phyloP scores from a whole-genome alignment of 2,113 vertebrate genomes.

The Eublepharis macularius region DNA sequence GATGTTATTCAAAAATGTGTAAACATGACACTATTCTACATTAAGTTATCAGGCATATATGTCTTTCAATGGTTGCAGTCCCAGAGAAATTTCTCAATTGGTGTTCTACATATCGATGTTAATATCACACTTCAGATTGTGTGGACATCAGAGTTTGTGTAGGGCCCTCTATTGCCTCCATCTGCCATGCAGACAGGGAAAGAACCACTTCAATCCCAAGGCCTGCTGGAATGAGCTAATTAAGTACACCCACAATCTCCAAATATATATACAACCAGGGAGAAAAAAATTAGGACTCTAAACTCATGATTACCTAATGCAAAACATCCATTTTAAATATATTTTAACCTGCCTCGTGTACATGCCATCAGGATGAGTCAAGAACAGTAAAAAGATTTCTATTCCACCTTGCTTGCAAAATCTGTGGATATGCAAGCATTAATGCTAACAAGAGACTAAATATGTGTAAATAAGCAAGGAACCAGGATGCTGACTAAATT shows the following conservation, averaged over 20 bases:
- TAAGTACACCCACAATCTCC: no score
- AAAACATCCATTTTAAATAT: neutral
- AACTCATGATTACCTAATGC: neutral
- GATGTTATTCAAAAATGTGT: neutral
- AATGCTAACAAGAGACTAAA: neutral
- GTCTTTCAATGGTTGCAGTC: neutral
- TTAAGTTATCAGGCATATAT: neutral
- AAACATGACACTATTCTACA: neutral
- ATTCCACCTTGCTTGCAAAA: neutral
- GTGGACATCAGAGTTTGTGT: neutral
- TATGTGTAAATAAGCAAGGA: neutral
- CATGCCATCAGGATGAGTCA: neutral
- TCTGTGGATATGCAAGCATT: no score
- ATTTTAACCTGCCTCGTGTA: no score
- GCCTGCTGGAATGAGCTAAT: neutral
- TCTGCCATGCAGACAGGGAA: neutral
- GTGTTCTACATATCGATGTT: neutral
- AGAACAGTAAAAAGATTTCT: neutral
- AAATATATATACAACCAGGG: neutral
- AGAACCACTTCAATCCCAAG: neutral
- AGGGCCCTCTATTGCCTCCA: neutral
- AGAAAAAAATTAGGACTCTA: neutral
- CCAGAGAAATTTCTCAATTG: neutral
- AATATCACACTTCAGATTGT: neutral
- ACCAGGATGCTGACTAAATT: neutral